These are phyloP conservation scores for Spialia ferax DNA, from an alignment of 2,888 invertebrate genomes.

Conservation along the genomic window DNA sequence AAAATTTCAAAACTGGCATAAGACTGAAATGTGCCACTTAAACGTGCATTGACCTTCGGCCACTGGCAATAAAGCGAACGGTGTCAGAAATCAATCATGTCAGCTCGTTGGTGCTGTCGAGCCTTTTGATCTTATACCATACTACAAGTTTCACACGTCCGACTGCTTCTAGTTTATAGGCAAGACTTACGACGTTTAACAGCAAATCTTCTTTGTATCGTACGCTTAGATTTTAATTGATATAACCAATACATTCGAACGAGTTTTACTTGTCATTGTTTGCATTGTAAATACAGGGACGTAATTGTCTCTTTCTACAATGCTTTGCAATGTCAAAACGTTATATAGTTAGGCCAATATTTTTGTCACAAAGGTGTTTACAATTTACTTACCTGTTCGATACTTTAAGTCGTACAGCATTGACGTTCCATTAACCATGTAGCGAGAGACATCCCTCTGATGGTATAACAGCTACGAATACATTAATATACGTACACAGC, in stretches of 20 bases:
- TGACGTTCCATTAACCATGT: conserved; percentile 38
- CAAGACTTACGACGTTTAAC: not conserved
- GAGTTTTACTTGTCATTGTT: not conserved
- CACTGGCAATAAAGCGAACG: conserved; percentile 38
- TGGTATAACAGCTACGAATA: conserved; percentile 9
- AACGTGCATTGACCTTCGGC: conserved; percentile 44
- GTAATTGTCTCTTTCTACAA: not conserved
- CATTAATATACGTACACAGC: conserved; percentile 47
- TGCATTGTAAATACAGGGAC: not conserved
- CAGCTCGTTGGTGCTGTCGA: conserved; percentile 26
- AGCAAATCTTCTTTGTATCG: not conserved
- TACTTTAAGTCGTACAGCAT: conserved; percentile 38
- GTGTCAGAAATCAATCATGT: conserved; percentile 48
- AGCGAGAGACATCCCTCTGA: conserved; percentile 45
- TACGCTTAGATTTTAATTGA: not conserved
- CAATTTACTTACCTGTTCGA: conserved; percentile 40
- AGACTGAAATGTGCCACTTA: conserved; percentile 41
- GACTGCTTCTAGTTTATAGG: conserved; percentile 5
- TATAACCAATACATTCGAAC: not conserved
- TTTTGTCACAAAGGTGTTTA: conserved; percentile 13
- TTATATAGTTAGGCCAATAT: not conserved
- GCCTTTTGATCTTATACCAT: conserved; percentile 44
- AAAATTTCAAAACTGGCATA: conserved; percentile 7
- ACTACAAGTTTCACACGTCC: conserved; percentile 12
- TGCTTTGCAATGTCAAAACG: not conserved